Conservation (phyloP, 2,113 vertebrate genomes). For the Centrocercus urophasianus region DNA sequence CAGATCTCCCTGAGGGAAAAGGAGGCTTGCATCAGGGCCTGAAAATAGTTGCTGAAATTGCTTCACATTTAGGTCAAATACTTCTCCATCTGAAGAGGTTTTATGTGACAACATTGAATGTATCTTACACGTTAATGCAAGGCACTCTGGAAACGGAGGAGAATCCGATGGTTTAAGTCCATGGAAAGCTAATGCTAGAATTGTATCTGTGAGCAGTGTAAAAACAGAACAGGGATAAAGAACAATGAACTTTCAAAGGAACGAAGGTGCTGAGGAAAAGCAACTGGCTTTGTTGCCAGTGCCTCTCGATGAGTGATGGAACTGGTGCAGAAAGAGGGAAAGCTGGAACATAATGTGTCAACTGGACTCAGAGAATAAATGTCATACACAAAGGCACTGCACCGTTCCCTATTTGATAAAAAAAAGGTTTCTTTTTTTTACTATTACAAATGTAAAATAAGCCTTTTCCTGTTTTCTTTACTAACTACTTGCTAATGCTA, state of each 20-base stretch:
- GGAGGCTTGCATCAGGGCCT: not conserved
- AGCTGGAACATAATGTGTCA: not conserved
- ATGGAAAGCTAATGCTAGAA: not conserved
- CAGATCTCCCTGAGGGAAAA: slow-evolving; percentile 1
- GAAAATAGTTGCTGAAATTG: slow-evolving; percentile 20
- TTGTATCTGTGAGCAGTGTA: not conserved
- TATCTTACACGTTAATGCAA: not conserved
- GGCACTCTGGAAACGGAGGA: not conserved
- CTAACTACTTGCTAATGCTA: not conserved
- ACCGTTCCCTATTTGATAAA: not conserved
- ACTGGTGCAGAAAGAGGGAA: not conserved
- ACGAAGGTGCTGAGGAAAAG: not conserved
- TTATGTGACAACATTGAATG: not conserved
- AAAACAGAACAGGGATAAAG: not conserved
- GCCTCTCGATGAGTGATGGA: not conserved
- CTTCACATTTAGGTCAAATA: slow-evolving; percentile 24
- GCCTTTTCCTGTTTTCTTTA: not conserved
- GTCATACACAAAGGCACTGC: not conserved
- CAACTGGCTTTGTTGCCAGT: not conserved
- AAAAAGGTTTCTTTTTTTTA: not conserved
- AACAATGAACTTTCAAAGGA: not conserved
- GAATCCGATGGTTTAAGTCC: not conserved
- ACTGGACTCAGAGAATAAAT: not conserved
- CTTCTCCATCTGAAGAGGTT: not conserved
- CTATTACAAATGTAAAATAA: slow-evolving; percentile 5